Conservation (phyloP, 1,140 invertebrate species). For the Spodoptera litura region DNA sequence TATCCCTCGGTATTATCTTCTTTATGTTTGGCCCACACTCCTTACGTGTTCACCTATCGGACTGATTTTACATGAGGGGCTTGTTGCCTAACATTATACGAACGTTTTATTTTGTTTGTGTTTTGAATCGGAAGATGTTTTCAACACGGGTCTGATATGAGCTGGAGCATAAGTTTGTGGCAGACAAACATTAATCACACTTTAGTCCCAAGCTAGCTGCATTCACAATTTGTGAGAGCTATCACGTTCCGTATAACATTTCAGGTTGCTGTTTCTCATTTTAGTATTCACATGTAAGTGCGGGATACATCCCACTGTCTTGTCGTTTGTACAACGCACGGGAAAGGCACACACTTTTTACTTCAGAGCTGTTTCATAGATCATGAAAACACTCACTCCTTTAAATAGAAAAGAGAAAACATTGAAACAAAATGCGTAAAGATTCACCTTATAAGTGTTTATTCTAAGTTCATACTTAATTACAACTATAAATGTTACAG, state of each 20-base stretch:
- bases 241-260: constrained; percentile 29
- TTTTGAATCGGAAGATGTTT: background rate
- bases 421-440: constrained; percentile 29
- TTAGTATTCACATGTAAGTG: constrained; percentile 33
- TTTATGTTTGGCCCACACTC: constrained; percentile 8
- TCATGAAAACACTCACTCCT: constrained; percentile 43
- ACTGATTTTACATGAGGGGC: constrained; percentile 7
- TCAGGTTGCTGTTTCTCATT: constrained; percentile 11
- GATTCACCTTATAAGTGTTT: constrained; percentile 43
- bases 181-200: constrained; percentile 25
- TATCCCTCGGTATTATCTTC: constrained; percentile 33
- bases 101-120: constrained; percentile 2
- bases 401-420: constrained; percentile 33
- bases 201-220: constrained; percentile 11
- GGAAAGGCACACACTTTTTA: constrained; percentile 47
- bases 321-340: constrained; percentile 27
- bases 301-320: constrained; percentile 39
- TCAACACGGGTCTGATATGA: background rate
- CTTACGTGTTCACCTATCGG: constrained; percentile 23
- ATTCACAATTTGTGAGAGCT: constrained; percentile 15
- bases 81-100: constrained; percentile 9
- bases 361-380: constrained; percentile 42
- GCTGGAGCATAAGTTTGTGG: background rate
- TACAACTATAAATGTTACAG: constrained; percentile 45
- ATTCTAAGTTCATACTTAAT: constrained; percentile 35